These are phyloP conservation scores for Elmis aenea DNA, from an alignment of 2,888 invertebrate species.

Conservation along the genomic window DNA sequence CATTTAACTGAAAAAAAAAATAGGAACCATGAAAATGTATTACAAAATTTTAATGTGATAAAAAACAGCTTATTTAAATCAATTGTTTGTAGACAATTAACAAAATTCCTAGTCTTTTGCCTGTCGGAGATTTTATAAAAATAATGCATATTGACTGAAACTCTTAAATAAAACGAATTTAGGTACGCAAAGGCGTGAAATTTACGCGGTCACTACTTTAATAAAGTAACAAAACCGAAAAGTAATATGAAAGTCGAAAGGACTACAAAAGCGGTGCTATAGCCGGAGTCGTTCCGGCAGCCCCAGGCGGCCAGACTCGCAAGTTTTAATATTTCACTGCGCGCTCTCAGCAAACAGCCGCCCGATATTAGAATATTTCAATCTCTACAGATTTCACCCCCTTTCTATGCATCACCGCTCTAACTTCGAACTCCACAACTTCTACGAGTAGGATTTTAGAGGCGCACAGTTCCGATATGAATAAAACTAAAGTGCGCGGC, in stretches of 20 bases:
- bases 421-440: slow-evolving; percentile 20
- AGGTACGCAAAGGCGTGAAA: too few species aligned
- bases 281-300: slow-evolving; percentile 23
- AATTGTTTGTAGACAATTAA: too few species aligned
- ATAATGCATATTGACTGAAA: too few species aligned
- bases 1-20: too few species aligned
- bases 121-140: too few species aligned
- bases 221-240: slow-evolving; percentile 12
- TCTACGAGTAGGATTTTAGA: slow-evolving; percentile 16
- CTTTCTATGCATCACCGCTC: slow-evolving; percentile 26
- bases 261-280: slow-evolving; percentile 19
- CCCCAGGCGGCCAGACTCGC: slow-evolving; percentile 28
- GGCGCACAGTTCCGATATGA: slow-evolving; percentile 14
- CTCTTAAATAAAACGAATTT: too few species aligned
- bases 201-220: neutral
- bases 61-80: too few species aligned
- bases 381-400: slow-evolving; percentile 42
- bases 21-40: too few species aligned
- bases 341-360: slow-evolving; percentile 33
- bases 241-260: slow-evolving; percentile 21
- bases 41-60: too few species aligned
- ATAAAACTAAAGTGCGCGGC: too few species aligned
- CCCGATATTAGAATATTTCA: slow-evolving; percentile 47
- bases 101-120: too few species aligned
- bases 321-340: slow-evolving; percentile 36